A percentile compares a stretch with the other conserved stretches of the same genome.
These are phyloP conservation scores for Danaus melanippus DNA, from an alignment of 1,140 invertebrate genomes.

Conservation along the genomic window DNA sequence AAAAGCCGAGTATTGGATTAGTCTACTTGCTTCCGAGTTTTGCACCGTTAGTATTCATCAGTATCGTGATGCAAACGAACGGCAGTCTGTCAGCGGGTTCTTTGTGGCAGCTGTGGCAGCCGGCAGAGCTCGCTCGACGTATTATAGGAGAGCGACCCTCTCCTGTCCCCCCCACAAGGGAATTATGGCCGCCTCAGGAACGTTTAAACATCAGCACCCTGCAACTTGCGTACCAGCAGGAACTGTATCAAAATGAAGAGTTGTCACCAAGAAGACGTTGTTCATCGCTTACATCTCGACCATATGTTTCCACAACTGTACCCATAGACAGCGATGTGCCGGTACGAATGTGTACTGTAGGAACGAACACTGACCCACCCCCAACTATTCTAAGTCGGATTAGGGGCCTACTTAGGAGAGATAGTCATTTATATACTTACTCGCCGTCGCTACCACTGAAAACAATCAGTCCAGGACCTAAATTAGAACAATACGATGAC, in stretches of 20 bases:
- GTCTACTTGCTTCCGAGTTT: slow-evolving; percentile 22
- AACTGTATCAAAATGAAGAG: slow-evolving; percentile 45
- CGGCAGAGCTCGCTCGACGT: slow-evolving; percentile 54
- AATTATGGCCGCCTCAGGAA: slow-evolving; percentile 53
- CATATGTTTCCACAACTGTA: slow-evolving; percentile 33
- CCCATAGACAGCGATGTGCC: slow-evolving; percentile 33
- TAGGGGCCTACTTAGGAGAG: slow-evolving; percentile 27
- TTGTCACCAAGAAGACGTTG: slow-evolving; percentile 35
- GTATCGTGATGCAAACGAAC: slow-evolving; percentile 59
- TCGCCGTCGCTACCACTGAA: slow-evolving; percentile 27
- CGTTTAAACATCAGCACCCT: slow-evolving; percentile 61
- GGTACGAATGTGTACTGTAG: slow-evolving; percentile 48
- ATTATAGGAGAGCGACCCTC: slow-evolving; percentile 60
- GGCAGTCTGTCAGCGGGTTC: slow-evolving; percentile 57
- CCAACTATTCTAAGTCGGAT: slow-evolving; percentile 31
- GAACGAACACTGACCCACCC: slow-evolving; percentile 60
- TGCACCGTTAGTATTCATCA: slow-evolving; percentile 42
- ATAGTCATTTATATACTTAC: slow-evolving; percentile 23
- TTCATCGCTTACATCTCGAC: slow-evolving; percentile 36
- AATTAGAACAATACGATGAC: slow-evolving; percentile 27
- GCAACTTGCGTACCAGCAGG: slow-evolving; percentile 50
- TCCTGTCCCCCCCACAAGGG: slow-evolving; percentile 57
- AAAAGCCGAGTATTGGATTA: slow-evolving; percentile 63
- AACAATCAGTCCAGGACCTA: slow-evolving; percentile 11
- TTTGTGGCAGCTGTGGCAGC: slow-evolving; percentile 63